Conservation (phyloP, 2,113 vertebrate genomes). For the Notiomystis cincta region DNA sequence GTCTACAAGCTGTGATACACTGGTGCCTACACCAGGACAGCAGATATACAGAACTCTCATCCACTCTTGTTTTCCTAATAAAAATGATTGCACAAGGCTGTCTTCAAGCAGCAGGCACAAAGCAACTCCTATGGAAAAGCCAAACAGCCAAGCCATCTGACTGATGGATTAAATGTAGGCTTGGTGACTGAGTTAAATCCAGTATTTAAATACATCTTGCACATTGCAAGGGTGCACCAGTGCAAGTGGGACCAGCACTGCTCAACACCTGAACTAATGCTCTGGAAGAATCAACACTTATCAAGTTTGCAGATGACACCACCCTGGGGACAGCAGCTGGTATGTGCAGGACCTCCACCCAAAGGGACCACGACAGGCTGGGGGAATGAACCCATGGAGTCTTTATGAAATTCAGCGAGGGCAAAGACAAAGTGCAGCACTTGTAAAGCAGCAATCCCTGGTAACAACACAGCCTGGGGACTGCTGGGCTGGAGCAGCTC, state of each 20-base stretch:
- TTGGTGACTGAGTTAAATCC: not conserved
- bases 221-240: not conserved
- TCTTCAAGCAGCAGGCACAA: not conserved
- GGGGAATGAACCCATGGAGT: not conserved
- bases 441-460: not conserved
- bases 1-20: not conserved
- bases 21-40: not conserved
- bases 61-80: not conserved
- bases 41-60: rapidly evolving
- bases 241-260: not conserved
- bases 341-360: too few species aligned
- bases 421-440: not conserved
- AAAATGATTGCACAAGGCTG: not conserved
- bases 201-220: not conserved
- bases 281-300: not conserved
- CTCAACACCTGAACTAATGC: not conserved
- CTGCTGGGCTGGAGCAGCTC: not conserved
- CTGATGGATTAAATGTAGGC: not conserved
- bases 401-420: rapidly evolving
- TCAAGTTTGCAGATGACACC: not conserved
- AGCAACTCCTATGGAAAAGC: not conserved
- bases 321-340: not conserved
- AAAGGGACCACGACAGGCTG: not conserved
- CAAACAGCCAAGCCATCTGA: not conserved
- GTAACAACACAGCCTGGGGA: rapidly evolving